Conservation (phyloP, 2,797 vertebrate genomes). For the Parauchenoglanis punctatus region DNA sequence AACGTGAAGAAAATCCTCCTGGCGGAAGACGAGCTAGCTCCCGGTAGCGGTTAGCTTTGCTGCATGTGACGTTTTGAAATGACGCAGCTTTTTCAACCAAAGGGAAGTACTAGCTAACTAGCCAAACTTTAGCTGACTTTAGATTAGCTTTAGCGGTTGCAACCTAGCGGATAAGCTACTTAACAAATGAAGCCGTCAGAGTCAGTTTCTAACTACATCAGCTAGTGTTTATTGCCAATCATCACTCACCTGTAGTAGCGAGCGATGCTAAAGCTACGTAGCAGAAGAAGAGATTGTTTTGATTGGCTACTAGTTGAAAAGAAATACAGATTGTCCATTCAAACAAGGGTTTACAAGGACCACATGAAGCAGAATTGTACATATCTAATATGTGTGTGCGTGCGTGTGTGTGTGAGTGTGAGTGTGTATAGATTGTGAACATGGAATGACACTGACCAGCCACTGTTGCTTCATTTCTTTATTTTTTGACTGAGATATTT, state of each 20-base stretch:
- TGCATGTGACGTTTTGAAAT: neutral
- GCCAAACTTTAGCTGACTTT: neutral
- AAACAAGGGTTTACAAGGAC: conserved; percentile 15
- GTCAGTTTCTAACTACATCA: too few relatives aligned
- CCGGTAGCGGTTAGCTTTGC: neutral
- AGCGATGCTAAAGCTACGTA: neutral
- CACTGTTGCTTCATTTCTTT: conserved; percentile 23
- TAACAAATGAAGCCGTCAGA: too few relatives aligned
- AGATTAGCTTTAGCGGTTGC: neutral
- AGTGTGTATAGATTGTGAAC: neutral
- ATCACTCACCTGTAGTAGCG: neutral
- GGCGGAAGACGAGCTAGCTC: neutral
- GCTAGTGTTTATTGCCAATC: neutral
- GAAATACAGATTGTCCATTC: neutral
- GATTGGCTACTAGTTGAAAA: too few relatives aligned
- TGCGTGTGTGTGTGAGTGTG: neutral
- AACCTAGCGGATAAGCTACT: neutral
- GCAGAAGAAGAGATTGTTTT: neutral
- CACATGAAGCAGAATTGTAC: conserved; percentile 13
- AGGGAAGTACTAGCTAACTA: neutral
- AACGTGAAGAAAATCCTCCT: neutral
- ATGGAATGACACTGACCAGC: conserved; percentile 8
- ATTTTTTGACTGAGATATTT: neutral
- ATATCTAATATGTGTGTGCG: neutral
- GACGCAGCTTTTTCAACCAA: neutral